phyloP scores from a whole-genome alignment of 2,888 invertebrate genomes.

The Portevinia maculata region DNA sequence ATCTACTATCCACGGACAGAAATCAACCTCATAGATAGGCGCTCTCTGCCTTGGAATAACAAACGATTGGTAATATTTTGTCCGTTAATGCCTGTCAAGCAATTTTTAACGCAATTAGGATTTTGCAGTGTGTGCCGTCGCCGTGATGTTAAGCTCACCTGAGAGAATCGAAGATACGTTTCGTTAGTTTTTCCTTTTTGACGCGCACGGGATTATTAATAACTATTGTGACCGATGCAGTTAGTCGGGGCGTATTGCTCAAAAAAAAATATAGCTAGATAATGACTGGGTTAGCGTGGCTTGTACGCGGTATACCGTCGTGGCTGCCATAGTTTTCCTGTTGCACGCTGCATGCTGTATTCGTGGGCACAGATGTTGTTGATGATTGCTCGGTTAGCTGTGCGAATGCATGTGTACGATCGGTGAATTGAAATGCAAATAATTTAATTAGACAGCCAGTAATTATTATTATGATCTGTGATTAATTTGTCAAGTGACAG shows the following conservation, averaged over 20 bases:
- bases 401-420: slow-evolving; percentile 58
- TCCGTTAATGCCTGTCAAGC: slow-evolving; percentile 73
- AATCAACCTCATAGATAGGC: slow-evolving; percentile 31
- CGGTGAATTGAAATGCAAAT: slow-evolving; percentile 74
- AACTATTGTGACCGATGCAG: slow-evolving; percentile 61
- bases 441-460: slow-evolving; percentile 74
- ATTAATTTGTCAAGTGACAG: slow-evolving; percentile 74
- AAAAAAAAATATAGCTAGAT: slow-evolving; percentile 62
- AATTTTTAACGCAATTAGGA: slow-evolving; percentile 74
- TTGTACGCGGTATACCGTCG: slow-evolving; percentile 30
- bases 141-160: slow-evolving; percentile 53
- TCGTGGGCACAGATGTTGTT: slow-evolving; percentile 36
- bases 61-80: slow-evolving; percentile 72
- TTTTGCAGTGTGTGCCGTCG: slow-evolving; percentile 57
- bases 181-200: not conserved
- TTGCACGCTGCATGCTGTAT: slow-evolving; percentile 21
- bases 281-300: slow-evolving; percentile 63
- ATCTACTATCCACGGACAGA: slow-evolving; percentile 31
- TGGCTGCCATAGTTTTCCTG: slow-evolving; percentile 19
- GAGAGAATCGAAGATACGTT: slow-evolving; percentile 46
- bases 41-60: slow-evolving; percentile 58
- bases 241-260: slow-evolving; percentile 57
- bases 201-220: slow-evolving; percentile 52
- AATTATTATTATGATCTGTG: slow-evolving; percentile 74
- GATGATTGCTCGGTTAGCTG: slow-evolving; percentile 20